Base-by-base conservation (phyloP, 2,113 vertebrate species). In the Gobiocypris rarus region DNA sequence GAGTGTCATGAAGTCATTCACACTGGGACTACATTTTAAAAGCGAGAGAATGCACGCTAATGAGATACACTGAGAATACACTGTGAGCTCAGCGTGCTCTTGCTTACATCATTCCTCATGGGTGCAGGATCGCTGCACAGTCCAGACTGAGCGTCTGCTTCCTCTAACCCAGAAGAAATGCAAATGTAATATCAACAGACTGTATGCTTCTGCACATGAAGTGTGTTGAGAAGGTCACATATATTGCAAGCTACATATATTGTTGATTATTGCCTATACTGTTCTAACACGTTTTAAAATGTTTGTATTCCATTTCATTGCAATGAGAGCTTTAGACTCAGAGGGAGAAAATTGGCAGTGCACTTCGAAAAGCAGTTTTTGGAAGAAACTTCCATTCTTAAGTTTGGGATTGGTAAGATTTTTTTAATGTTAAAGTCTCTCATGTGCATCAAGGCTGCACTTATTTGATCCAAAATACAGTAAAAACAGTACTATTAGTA, bases 11-110 rank as follows among this genome's bases (percentile, higher is more conserved):
- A 65, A 41, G 3, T 70, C 2, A 56, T 56, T 56, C 22, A 56
- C 52, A 70, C 34, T 41, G 67, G 67, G 34, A 70, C 2, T 41
- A 22, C 70, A n/a, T 45, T 48, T 26, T 73, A 73, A 45, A 48
- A 38, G 38, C 48, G 70, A 48, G 22, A 73, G 70, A 48, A 11
- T 1, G 9, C 34, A 41, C 9, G 5, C 70, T 73, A 48, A 73
- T 73, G 41, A 73, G 65, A 69, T 69, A 69, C 65, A 73, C 69
- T 45, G 38, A 14, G 70, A 73, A 69, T 69, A 69, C 65, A 73
- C 70, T 48, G 41, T 26, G 70, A 73, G 70, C 70, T 73, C 38
- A 70, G 34, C 17, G 19, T 70, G 34, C 67, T 70, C 38, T 70
- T 41, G 34, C 65, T 69, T 69, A 11, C 67, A 41, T 70, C 67